phyloP scores from a whole-genome alignment of 2,797 vertebrate genomes.

The Okamejei kenojei region DNA sequence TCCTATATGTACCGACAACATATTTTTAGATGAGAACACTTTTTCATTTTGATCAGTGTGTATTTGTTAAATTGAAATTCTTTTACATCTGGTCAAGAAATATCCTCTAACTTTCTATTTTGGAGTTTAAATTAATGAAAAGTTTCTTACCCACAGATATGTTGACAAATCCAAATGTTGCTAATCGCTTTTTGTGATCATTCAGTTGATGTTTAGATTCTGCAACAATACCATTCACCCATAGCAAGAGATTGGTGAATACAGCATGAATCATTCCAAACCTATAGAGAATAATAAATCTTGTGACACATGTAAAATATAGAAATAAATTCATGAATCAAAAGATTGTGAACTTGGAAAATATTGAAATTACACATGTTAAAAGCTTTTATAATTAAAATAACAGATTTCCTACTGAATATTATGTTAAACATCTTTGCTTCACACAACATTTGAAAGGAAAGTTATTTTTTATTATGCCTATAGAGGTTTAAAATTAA shows the following conservation, averaged over 20 bases:
- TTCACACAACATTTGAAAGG: background rate
- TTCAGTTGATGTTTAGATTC: slow-evolving; percentile 89
- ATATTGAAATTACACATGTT: background rate
- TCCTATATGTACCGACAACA: background rate
- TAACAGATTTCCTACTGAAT: background rate
- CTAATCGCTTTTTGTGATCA: slow-evolving; percentile 75
- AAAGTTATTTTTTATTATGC: too few relatives aligned
- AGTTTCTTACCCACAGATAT: slow-evolving; percentile 71
- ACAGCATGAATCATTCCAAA: slow-evolving; percentile 96
- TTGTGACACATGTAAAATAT: background rate
- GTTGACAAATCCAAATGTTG: slow-evolving; percentile 72
- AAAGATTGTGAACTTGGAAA: background rate
- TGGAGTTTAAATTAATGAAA: background rate
- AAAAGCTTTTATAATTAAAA: background rate
- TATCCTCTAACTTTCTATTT: background rate
- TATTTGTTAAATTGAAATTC: background rate
- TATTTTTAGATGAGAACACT: background rate
- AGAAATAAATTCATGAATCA: background rate
- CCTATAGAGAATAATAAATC: slow-evolving; percentile 53
- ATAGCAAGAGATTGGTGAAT: slow-evolving; percentile 91
- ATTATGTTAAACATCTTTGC: background rate
- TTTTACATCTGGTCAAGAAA: background rate
- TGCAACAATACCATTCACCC: slow-evolving; percentile 84
- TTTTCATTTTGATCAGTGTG: background rate
- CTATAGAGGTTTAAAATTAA: background rate